Percentiles rank a stretch among this genome's conserved stretches.
These are phyloP conservation scores for Sciurus carolinensis DNA, from an alignment of 2,797 vertebrate species.

Conservation along the genomic window DNA sequence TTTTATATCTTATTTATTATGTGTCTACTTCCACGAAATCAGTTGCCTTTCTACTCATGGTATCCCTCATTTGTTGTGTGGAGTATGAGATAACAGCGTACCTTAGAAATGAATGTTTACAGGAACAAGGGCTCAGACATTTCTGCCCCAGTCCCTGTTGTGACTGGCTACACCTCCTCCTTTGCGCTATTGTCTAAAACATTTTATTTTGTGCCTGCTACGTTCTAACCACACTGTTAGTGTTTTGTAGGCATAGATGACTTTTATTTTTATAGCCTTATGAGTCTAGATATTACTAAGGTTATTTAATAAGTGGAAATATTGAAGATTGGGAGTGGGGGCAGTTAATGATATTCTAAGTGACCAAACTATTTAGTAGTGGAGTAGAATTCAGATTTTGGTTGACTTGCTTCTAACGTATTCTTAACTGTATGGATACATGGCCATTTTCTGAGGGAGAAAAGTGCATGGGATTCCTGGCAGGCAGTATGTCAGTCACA, in stretches of 20 bases:
- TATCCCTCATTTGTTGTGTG: neutral
- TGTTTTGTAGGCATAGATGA: neutral
- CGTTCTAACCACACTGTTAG: neutral
- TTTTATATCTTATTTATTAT: neutral
- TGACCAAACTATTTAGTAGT: neutral
- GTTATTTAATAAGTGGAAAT: neutral
- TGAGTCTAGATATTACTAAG: neutral
- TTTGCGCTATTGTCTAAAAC: neutral
- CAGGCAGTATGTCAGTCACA: neutral
- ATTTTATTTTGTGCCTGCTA: neutral
- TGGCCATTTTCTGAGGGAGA: neutral
- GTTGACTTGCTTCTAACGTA: neutral
- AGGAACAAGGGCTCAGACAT: neutral
- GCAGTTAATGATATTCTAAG: neutral
- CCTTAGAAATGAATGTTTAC: neutral
- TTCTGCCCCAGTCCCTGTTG: neutral
- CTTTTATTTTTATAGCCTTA: neutral
- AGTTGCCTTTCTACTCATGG: neutral
- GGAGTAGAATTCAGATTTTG: neutral
- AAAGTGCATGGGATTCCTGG: neutral
- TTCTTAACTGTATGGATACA: neutral
- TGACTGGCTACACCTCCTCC: too few relatives aligned
- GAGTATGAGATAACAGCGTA: neutral
- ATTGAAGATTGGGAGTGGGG: rapidly evolving
- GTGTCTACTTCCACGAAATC: neutral